A percentile compares a stretch with the other conserved stretches of the same genome.
Evolutionary conservation across 2,113 vertebrate genomes (phyloP).

Genomic region (Mandrillus leucophaeus): DNA sequence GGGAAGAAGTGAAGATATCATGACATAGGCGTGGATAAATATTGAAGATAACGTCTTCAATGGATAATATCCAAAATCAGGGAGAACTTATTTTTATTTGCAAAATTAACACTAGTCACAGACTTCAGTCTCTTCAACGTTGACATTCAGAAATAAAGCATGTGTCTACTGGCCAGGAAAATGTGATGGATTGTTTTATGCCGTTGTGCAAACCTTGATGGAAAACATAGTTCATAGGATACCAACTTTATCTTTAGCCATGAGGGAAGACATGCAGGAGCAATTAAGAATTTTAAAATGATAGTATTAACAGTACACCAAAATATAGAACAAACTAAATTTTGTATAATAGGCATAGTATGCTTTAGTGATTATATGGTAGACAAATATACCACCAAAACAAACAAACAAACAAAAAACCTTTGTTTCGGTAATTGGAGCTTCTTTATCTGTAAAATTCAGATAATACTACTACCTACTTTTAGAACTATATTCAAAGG

Average conservation of each 20-base stretch:
- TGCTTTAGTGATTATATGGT: background rate
- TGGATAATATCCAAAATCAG: background rate
- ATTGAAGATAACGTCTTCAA: slow-evolving; percentile 42
- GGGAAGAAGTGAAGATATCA: slow-evolving; percentile 9
- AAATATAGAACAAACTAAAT: background rate
- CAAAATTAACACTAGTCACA: slow-evolving; percentile 50
- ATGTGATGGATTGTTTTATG: background rate
- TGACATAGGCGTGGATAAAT: background rate
- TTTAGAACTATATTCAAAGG: background rate
- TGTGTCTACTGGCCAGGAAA: slow-evolving; percentile 48
- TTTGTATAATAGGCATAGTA: background rate
- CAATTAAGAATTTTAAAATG: background rate
- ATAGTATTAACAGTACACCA: background rate
- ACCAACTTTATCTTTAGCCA: background rate
- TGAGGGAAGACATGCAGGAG: background rate
- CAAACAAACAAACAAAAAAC: background rate
- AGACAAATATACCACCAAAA: background rate
- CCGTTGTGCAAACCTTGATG: background rate
- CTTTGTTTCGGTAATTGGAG: background rate
- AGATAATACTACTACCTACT: background rate
- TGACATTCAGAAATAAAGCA: slow-evolving; percentile 31
- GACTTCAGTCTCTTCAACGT: slow-evolving; percentile 3
- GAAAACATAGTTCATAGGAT: background rate
- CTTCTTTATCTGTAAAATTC: background rate
- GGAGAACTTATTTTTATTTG: slow-evolving; percentile 49